Evolutionary conservation across 2,888 invertebrate genomes (phyloP).

Genomic region (Prosopocoilus inquinatus): DNA sequence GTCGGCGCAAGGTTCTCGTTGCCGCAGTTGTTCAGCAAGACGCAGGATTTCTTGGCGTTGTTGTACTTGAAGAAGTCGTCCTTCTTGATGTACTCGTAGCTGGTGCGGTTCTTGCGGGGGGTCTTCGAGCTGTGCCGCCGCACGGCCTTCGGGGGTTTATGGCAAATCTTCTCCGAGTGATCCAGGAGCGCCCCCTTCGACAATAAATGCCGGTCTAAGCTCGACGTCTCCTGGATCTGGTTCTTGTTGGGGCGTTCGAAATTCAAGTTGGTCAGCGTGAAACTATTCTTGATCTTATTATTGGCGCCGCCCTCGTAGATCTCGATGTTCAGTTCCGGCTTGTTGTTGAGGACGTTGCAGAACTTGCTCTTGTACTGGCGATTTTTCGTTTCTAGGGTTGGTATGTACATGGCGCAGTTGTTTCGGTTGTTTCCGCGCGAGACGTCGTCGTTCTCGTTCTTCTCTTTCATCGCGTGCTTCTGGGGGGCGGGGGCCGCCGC

Average conservation of each 20-base stretch:
- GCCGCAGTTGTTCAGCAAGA: conserved; percentile 12
- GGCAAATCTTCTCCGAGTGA: conserved; percentile 56
- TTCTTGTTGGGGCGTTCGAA: conserved; percentile 28
- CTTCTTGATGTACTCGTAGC: conserved; percentile 49
- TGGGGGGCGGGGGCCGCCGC: conserved; percentile 21
- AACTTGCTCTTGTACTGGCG: conserved; percentile 55
- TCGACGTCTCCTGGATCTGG: conserved; percentile 45
- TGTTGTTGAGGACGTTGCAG: conserved; percentile 50
- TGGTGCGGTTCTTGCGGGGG: conserved; percentile 41
- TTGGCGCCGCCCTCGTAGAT: conserved; percentile 37
- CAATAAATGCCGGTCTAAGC: conserved; percentile 50
- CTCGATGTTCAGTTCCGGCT: conserved; percentile 44
- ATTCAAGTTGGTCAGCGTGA: conserved; percentile 22
- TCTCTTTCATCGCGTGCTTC: conserved; percentile 19
- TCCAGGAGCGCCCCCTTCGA: conserved; percentile 46
- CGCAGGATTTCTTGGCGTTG: conserved; percentile 13
- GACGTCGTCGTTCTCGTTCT: conserved; percentile 12
- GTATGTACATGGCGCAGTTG: conserved; percentile 56
- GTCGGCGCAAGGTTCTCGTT: conserved; percentile 30
- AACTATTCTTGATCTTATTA: conserved; percentile 9
- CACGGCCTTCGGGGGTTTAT: conserved; percentile 73
- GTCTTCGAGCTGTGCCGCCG: conserved; percentile 62
- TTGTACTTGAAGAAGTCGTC: conserved; percentile 40
- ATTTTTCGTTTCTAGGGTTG: conserved; percentile 54
- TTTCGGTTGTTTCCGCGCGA: background rate